Base-by-base conservation (phyloP, 92 coral and sea anemone genomes). In the Epizoanthus stellaris region DNA sequence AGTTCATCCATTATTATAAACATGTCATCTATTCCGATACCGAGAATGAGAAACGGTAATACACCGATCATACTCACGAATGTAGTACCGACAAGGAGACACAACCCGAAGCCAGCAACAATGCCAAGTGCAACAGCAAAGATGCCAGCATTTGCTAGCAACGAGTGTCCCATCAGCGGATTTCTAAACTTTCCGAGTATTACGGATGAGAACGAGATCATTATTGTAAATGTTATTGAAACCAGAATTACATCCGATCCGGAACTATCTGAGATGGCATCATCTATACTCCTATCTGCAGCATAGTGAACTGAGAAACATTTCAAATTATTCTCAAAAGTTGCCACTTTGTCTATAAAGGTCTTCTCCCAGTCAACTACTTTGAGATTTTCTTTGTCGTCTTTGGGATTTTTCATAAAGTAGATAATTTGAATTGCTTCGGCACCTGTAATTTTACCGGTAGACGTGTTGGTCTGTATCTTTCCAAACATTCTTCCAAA, bases 261-360 rank as follows among this genome's bases (percentile, higher is more conserved):
- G n/a, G 90, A 73, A 52, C 95, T 95, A 56, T 95, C 96, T 4
- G 91, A 58, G 1, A 88, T 87, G 0, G 98, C 95, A 16, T 95
- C 96, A 49, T 90, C 87, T 15, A 91, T n/a, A n/a, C n/a, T n/a
- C n/a, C n/a, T n/a, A n/a, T n/a, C n/a, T n/a, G 25, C 25, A 23
- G 25, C 25, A 23, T 23, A 23, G 25, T 23, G 25, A 23, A 23
- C 25, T 23, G 25, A 23, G 25, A 23, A 23, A 23, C 25, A 23
- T 23, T 23, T 23, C 25, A 23, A 23, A 23, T 23, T 23, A 23
- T 23, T 23, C 25, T 23, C 25, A 23, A 23, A 23, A 23, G 25
- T 23, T 23, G 25, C 25, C 25, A 23, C 25, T 23, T 23, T 23
- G 25, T 23, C 25, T 23, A 23, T 23, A 23, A 23, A 23, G 25